Evolutionary conservation across 2,113 vertebrate species (phyloP).

Genomic region (Orientallactaga bullata): DNA sequence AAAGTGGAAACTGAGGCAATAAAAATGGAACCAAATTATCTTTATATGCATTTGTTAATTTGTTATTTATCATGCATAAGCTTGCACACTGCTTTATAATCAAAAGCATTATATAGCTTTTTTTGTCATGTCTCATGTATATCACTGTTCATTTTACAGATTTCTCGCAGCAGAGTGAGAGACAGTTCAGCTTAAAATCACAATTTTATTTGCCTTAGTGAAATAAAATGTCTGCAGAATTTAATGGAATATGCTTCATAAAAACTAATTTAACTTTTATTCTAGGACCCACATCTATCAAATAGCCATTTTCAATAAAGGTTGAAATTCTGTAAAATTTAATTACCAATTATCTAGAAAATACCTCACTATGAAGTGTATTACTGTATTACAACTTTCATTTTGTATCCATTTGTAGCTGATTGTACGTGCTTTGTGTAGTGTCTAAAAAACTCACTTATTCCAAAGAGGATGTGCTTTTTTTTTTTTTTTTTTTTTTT

Average conservation of each 20-base stretch:
- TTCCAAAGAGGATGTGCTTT: background rate
- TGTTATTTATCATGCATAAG: background rate
- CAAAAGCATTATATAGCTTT: background rate
- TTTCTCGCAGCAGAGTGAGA: conserved; percentile 58
- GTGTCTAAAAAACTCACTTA: background rate
- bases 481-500: too few species aligned
- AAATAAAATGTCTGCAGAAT: conserved; percentile 79
- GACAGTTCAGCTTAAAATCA: conserved; percentile 76
- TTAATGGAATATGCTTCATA: conserved; percentile 70
- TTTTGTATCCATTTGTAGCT: conserved; percentile 71
- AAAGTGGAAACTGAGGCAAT: conserved; percentile 4
- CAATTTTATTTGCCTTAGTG: conserved; percentile 80
- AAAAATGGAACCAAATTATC: background rate
- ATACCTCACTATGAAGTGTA: conserved; percentile 74
- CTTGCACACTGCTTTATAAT: background rate
- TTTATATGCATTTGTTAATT: background rate
- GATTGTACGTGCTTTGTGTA: background rate
- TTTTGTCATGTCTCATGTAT: conserved; percentile 14
- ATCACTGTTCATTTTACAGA: conserved; percentile 53
- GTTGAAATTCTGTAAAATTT: conserved; percentile 83
- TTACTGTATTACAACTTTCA: conserved; percentile 70
- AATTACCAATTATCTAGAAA: conserved; percentile 78
- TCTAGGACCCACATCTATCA: conserved; percentile 79
- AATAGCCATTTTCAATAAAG: conserved; percentile 80
- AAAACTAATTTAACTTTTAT: conserved; percentile 82